Evolutionary conservation across 37 sponge, comb jelly and placozoan species (phyloP).

Genomic region (Bolinopsis microptera): DNA sequence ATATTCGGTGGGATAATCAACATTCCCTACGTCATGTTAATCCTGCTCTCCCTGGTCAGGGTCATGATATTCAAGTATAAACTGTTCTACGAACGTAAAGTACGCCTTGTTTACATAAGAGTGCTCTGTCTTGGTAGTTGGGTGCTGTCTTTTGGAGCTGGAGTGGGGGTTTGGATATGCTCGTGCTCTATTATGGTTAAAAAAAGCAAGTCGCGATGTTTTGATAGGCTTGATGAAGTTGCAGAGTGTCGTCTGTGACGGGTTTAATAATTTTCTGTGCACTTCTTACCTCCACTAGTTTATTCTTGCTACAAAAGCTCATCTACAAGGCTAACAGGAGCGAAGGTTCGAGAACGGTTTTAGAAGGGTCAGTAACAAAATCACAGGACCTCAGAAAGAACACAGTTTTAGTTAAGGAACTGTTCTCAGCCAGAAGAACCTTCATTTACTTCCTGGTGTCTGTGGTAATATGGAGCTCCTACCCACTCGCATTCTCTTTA

Average conservation of each 20-base stretch:
- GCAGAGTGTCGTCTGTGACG: background rate
- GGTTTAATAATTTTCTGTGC: background rate
- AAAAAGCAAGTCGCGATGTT: no score
- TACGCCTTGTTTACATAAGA: background rate
- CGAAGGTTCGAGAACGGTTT: background rate
- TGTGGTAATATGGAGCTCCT: background rate
- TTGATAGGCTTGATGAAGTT: conserved; percentile 1
- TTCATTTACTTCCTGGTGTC: background rate
- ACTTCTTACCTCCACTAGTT: background rate
- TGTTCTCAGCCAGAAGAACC: background rate
- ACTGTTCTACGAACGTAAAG: background rate
- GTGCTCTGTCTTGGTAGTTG: background rate
- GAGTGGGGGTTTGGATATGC: conserved; percentile 1
- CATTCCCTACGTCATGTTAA: conserved; percentile 18
- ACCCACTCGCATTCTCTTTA: background rate
- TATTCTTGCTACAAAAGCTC: background rate
- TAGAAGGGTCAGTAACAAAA: background rate
- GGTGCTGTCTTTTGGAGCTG: background rate
- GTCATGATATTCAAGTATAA: conserved; percentile 56
- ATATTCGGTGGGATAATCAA: conserved; percentile 9
- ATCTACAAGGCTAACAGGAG: background rate
- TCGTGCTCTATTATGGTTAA: no score
- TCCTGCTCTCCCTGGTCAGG: conserved; percentile 27
- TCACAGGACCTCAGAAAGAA: background rate
- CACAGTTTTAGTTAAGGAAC: background rate